Evolutionary conservation across 2,888 invertebrate species (phyloP), one percentile per base, ranked within the genome.

Genomic region (Drosophila phalerata): DNA sequence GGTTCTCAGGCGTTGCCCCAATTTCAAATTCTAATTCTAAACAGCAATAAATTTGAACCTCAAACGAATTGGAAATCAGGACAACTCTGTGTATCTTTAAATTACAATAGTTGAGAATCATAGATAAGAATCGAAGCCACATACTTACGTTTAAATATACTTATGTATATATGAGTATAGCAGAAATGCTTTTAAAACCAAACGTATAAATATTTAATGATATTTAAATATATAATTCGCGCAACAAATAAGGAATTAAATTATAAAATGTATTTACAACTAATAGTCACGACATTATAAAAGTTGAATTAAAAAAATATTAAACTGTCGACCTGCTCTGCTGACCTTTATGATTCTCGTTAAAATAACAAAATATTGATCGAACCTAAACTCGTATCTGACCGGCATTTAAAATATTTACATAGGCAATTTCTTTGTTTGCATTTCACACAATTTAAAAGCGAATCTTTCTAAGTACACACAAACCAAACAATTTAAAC

Each of bases 341-440:
- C 53, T 49, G 45, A 62, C 62, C 53, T 73, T 67, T 42, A 43
- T 62, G 51, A 64, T 52, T 58, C 48, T 47, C 61, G 61, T 64
- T 63, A 60, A 63, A 49, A 51, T 37, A 57, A 40, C 28, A 40
- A 57, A 43, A 47, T 5, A 53, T 47, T 47, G 47, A 47, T 47
- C 37, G 57, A 57, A 47, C 55, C 22, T 22, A 47, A 57, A 15
- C 64, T 77, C 69, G 69, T 69, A 77, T 65, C 37, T 62, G 69
- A 74, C 55, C 66, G 78, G 74, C 70, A 78, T 74, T 78, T 78
- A 73, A 70, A 70, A 62, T 68, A 75, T 77, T 77, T 73, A 77
- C 69, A 62, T 76, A 77, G 73, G 64, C 69, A 77, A 64, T 77
- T 73, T 64, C 22, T 64, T 75, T 69, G 69, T 77, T 75, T 75